Evolutionary conservation across 2,888 invertebrate species (phyloP).

Genomic region (Trichopoda pennipes): DNA sequence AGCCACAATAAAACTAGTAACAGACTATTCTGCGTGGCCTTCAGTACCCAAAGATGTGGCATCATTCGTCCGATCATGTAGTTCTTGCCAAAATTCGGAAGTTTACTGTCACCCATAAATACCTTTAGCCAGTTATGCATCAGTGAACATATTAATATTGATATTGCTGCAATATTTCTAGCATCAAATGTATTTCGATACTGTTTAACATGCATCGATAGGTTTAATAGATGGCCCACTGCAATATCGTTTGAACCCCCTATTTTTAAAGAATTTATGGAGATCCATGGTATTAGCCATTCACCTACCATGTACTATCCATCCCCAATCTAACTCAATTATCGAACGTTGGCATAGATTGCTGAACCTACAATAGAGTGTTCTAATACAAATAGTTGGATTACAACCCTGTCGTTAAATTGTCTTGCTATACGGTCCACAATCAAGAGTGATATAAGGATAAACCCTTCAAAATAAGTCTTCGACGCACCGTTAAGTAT

Average conservation of each 20-base stretch:
- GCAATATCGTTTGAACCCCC: background rate
- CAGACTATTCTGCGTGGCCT: background rate
- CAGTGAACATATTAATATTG: background rate
- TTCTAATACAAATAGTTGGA: background rate
- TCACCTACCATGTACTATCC: background rate
- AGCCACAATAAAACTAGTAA: background rate
- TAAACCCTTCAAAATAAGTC: slow-evolving; percentile 14
- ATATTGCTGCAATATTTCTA: too few species aligned
- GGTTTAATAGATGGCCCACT: slow-evolving; percentile 15
- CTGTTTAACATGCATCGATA: slow-evolving; percentile 14
- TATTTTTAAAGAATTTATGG: too few species aligned
- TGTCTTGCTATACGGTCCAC: background rate
- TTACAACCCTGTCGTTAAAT: background rate
- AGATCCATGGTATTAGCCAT: background rate
- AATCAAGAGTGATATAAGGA: background rate
- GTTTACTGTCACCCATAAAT: too few species aligned
- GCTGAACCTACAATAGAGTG: background rate
- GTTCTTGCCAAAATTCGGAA: too few species aligned
- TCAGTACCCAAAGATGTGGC: too few species aligned
- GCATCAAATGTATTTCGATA: background rate
- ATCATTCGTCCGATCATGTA: too few species aligned
- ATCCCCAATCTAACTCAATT: slow-evolving; percentile 14
- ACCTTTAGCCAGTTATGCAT: too few species aligned
- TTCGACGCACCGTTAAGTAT: slow-evolving; percentile 11
- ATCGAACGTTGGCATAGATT: slow-evolving; percentile 12